Evolutionary conservation across 2,113 vertebrate species (phyloP).

Genomic region (Dendropsophus ebraccatus): DNA sequence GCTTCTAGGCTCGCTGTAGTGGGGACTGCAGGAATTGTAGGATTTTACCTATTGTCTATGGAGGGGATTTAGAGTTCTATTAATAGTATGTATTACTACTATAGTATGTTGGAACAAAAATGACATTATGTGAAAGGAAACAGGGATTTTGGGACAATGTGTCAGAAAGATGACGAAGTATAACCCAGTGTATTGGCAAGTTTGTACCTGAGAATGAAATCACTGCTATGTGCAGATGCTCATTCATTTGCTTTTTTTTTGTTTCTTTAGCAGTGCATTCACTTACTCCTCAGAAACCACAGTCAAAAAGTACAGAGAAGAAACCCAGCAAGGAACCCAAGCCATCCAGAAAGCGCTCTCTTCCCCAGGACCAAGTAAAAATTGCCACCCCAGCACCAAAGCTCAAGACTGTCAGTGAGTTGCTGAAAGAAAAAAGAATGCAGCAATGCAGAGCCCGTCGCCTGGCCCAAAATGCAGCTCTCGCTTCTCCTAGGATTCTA

Average conservation of each 20-base stretch:
- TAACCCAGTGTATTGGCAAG: too few relatives aligned
- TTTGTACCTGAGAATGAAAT: neutral
- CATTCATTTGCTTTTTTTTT: neutral
- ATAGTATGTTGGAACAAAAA: too few relatives aligned
- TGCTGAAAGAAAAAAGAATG: constrained; percentile 70
- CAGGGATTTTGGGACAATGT: too few relatives aligned
- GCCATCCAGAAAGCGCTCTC: neutral
- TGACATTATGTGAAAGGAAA: too few relatives aligned
- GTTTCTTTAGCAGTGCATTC: neutral
- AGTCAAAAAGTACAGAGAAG: neutral
- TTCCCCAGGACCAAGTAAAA: neutral
- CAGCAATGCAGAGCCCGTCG: constrained; percentile 60
- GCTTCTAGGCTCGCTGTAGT: neutral
- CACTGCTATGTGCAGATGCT: neutral
- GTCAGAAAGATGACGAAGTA: too few relatives aligned
- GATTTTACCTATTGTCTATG: too few relatives aligned
- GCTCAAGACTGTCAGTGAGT: constrained; percentile 72
- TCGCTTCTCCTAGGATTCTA: constrained; percentile 63
- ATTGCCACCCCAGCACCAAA: constrained; percentile 60
- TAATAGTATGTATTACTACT: too few relatives aligned
- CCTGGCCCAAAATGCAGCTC: fast-evolving
- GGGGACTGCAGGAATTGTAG: neutral
- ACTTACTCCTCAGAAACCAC: neutral
- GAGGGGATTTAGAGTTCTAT: too few relatives aligned
- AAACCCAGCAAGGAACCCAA: neutral